Percentiles rank a stretch among this genome's conserved stretches.
Evolutionary conservation across 2,113 vertebrate genomes (phyloP).

Genomic region (Grammomys surdaster): DNA sequence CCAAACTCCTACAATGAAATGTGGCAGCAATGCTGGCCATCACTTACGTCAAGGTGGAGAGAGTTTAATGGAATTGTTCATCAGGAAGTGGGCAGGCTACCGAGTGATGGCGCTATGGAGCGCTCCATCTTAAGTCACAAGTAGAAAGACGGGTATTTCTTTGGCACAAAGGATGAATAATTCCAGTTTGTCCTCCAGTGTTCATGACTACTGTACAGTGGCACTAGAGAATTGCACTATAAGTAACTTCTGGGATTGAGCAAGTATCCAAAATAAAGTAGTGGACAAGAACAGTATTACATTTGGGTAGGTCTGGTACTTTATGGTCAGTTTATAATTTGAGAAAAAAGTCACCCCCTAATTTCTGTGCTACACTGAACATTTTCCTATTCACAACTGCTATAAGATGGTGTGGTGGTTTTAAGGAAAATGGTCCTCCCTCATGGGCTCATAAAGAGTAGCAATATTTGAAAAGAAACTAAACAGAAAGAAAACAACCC

Average conservation of each 20-base stretch:
- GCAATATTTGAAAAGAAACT: not conserved
- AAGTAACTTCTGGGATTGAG: not conserved
- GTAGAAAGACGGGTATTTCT: not conserved
- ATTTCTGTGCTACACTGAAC: not conserved
- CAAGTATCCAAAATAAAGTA: not conserved
- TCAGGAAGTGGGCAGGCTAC: not conserved
- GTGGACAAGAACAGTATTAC: too few species aligned
- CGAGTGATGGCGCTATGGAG: not conserved
- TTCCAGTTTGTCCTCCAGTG: not conserved
- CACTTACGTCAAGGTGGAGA: not conserved
- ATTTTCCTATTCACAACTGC: not conserved
- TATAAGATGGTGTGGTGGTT: not conserved
- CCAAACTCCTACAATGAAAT: not conserved
- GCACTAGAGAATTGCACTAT: not conserved
- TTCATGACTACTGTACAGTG: not conserved
- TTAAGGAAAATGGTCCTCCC: not conserved
- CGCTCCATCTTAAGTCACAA: not conserved
- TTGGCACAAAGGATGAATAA: not conserved
- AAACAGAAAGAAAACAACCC: not conserved
- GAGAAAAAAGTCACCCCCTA: not conserved
- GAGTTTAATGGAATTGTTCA: not conserved
- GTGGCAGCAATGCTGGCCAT: not conserved
- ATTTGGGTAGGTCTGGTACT: not conserved
- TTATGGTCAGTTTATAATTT: not conserved
- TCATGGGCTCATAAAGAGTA: not conserved